Base-by-base conservation (phyloP, 2,888 invertebrate species). In the Agrilus cyanescens region DNA sequence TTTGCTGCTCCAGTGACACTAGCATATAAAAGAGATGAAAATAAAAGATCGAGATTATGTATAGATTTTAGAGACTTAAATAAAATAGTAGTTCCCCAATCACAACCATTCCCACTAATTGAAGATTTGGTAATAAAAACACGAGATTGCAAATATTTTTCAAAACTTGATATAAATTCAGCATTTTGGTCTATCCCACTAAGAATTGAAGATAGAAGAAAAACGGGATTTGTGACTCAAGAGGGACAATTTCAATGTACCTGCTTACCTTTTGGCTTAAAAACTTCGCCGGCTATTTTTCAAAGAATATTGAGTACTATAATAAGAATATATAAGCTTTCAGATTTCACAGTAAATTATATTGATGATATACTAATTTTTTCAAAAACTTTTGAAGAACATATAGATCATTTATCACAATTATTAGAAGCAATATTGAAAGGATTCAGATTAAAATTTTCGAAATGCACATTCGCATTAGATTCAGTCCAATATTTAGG, bases 401-500 rank as follows among this genome's bases (percentile, higher is more conserved):
- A 45, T 33, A 31, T 45, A 12, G 25, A 25, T 12, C 38, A 38
- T n/a, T 14, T 38, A n/a, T 18, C 18, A 18, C 4, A 18, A 18
- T 18, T 18, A 18, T 5, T 18, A 18, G 18, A 18, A 18, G 18
- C 18, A 18, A 18, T 18, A 18, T 4, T 18, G 18, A 18, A 18
- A 18, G 54, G 53, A 10, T 43, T 53, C 29, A 54, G 46, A 12
- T 48, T 58, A 10, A 50, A 53, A 25, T 32, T 37, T n/a, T 41
- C 49, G 14, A 61, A 61, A 38, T 60, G 57, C 44, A 25, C 46
- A 18, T 57, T 61, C 42, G 56, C 52, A 14, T 43, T 52, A 41
- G 37, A 49, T 1, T 40, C 53, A 40, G 47, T 57, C 13, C 45
- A 51, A 12, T 60, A 58, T 46, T 45, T 62, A 12, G 55, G 55